These are phyloP conservation scores for Cataglyphis livida DNA, from an alignment of 2,888 invertebrate genomes.

Conservation along the genomic window DNA sequence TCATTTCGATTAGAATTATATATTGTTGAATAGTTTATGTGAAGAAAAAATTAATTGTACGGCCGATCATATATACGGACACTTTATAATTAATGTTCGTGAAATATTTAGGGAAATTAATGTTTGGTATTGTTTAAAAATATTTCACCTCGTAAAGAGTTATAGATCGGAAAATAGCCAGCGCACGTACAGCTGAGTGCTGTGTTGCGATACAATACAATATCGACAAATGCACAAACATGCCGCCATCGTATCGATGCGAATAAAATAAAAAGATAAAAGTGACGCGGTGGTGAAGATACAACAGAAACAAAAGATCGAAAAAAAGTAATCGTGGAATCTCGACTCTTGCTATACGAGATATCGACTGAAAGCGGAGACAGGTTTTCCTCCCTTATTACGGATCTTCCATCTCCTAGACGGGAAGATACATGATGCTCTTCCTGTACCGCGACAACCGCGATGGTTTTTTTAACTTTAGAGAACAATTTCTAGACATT, in stretches of 20 bases:
- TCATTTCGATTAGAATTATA: not conserved
- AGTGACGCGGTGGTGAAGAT: not conserved
- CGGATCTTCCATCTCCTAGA: slow-evolving; percentile 59
- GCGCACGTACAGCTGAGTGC: slow-evolving; percentile 47
- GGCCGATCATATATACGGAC: not conserved
- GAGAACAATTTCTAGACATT: not conserved
- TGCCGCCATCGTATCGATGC: slow-evolving; percentile 23
- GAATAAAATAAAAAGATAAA: slow-evolving; percentile 22
- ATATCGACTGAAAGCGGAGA: slow-evolving; percentile 55
- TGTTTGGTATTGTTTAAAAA: not conserved
- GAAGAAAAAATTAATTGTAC: not conserved
- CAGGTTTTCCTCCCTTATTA: slow-evolving; percentile 66
- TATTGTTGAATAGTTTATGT: not conserved
- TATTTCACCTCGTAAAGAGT: not conserved
- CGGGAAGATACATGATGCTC: slow-evolving; percentile 49
- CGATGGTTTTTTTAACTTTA: slow-evolving; percentile 33
- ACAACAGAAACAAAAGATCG: slow-evolving; percentile 23
- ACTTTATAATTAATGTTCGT: not conserved
- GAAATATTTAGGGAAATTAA: not conserved
- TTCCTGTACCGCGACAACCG: slow-evolving; percentile 60
- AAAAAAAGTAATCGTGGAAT: slow-evolving; percentile 57
- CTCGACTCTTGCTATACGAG: slow-evolving; percentile 61
- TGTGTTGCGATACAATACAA: slow-evolving; percentile 51
- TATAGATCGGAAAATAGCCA: not conserved
- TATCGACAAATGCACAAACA: slow-evolving; percentile 40